These are phyloP conservation scores for Hirtodrosophila alboralis DNA, from an alignment of 2,888 invertebrate genomes.

Conservation along the genomic window DNA sequence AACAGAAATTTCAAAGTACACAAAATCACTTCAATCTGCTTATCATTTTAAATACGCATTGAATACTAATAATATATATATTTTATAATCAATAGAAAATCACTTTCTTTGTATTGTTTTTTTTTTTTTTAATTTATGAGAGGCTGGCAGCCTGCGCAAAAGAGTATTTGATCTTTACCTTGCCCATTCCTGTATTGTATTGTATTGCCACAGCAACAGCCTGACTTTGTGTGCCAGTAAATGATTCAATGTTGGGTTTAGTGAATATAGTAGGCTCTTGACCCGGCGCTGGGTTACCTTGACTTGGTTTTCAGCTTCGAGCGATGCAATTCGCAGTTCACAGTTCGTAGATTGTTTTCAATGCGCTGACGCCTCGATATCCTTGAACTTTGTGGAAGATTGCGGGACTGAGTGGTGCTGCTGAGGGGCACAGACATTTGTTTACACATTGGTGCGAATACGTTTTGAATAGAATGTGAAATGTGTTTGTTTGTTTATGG, in stretches of 20 bases:
- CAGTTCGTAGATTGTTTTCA: constrained; percentile 29
- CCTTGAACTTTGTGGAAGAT: constrained; percentile 53
- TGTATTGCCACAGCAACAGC: constrained; percentile 17
- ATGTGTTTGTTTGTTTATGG: constrained; percentile 28
- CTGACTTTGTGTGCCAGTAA: constrained; percentile 5
- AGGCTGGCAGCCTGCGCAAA: constrained; percentile 6
- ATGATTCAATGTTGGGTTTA: constrained; percentile 28
- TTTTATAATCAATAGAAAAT: too few species aligned
- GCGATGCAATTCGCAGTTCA: not conserved
- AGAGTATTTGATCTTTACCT: constrained; percentile 24
- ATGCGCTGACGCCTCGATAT: constrained; percentile 50
- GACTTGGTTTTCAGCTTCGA: constrained; percentile 38
- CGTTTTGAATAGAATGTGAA: constrained; percentile 37
- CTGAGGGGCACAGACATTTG: constrained; percentile 44
- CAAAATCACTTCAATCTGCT: too few species aligned
- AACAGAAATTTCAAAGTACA: too few species aligned
- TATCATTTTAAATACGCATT: too few species aligned
- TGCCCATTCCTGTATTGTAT: not conserved
- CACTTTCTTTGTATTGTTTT: not conserved
- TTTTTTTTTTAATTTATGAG: not conserved
- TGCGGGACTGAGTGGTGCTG: constrained; percentile 1
- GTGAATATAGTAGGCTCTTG: constrained; percentile 37
- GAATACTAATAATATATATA: too few species aligned
- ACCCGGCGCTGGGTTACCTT: constrained; percentile 43
- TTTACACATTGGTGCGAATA: constrained; percentile 55